Conservation (phyloP, 2,113 vertebrate species). For the Promerops cafer region DNA sequence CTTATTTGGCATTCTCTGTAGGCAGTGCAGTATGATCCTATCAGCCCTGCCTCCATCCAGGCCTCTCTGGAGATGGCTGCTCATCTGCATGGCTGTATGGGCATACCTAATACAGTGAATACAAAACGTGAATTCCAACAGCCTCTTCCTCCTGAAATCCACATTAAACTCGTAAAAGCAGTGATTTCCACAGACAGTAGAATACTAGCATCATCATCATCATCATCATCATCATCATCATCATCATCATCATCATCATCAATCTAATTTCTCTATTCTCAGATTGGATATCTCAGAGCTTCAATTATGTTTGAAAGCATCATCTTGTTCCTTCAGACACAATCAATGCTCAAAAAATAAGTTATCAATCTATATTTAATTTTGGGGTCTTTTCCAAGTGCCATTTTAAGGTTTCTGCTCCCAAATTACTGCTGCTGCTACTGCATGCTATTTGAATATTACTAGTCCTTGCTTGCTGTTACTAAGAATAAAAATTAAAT, state of each 20-base stretch:
- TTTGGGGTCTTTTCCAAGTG: not conserved
- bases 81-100: not conserved
- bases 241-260: too few species aligned
- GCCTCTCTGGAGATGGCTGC: not conserved
- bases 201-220: not conserved
- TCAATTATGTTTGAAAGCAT: not conserved
- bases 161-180: not conserved
- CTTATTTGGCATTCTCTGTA: not conserved
- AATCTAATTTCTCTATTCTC: not conserved
- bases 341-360: not conserved
- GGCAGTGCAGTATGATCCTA: rapidly evolving
- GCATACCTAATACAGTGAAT: not conserved
- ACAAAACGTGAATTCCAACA: not conserved
- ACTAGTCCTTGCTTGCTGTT: not conserved
- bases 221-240: too few species aligned
- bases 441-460: not conserved
- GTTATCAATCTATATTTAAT: not conserved
- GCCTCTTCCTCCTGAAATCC: not conserved
- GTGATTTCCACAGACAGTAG: not conserved
- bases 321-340: not conserved
- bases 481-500: not conserved
- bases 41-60: not conserved
- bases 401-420: not conserved
- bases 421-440: not conserved
- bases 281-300: not conserved